phyloP scores from a whole-genome alignment of 2,888 invertebrate species.

The Conchocele bisecta region DNA sequence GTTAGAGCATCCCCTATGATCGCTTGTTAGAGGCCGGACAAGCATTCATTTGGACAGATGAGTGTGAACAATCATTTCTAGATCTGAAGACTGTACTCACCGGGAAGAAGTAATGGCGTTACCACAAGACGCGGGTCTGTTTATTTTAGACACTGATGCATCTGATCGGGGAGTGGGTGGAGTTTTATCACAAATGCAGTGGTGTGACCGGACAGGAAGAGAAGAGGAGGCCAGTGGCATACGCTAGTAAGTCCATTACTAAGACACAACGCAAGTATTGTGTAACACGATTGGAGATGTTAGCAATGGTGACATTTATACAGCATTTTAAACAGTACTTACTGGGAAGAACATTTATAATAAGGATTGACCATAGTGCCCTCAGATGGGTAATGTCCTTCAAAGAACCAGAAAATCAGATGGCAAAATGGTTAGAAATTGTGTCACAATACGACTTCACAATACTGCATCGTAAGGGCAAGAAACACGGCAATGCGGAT shows the following conservation, averaged over 20 bases:
- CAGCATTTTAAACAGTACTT: constrained; percentile 59
- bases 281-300: constrained; percentile 29
- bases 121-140: constrained; percentile 19
- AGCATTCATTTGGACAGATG: constrained; percentile 34
- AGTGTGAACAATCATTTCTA: constrained; percentile 25
- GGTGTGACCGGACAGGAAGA: background rate
- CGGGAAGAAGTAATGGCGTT: constrained; percentile 38
- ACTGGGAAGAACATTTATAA: constrained; percentile 7
- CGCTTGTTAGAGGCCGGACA: constrained; percentile 25
- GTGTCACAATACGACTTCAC: constrained; percentile 46
- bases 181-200: constrained; percentile 38
- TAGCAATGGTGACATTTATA: constrained; percentile 53
- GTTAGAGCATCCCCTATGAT: constrained; percentile 21
- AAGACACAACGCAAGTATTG: background rate
- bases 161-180: constrained; percentile 30
- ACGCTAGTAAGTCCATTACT: constrained; percentile 24
- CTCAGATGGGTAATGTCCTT: constrained; percentile 50
- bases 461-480: constrained; percentile 32
- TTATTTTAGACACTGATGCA: constrained; percentile 25
- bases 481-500: constrained; percentile 25
- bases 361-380: constrained; percentile 58
- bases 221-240: constrained; percentile 42
- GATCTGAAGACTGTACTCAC: constrained; percentile 25
- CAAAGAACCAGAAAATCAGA: constrained; percentile 42
- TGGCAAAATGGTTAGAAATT: constrained; percentile 46